A percentile compares a stretch with the other conserved stretches of the same genome.
These are phyloP conservation scores for Adoxophyes honmai DNA, from an alignment of 1,140 invertebrate species.

Conservation along the genomic window DNA sequence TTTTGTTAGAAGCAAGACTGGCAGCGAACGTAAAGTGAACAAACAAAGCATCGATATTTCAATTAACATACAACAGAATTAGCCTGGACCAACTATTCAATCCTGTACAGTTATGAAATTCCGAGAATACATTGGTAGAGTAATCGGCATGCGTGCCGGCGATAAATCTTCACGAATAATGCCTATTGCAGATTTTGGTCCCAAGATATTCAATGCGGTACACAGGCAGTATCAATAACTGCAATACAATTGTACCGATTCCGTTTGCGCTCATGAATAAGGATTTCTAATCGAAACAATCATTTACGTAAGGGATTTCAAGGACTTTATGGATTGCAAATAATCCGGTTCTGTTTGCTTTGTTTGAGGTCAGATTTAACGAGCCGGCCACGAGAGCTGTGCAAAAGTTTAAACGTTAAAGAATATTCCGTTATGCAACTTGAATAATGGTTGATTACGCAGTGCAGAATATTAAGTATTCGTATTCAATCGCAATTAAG, in stretches of 20 bases:
- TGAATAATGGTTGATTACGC: no score
- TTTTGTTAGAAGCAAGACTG: no score
- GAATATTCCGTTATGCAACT: no score
- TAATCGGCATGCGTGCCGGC: conserved; percentile 23
- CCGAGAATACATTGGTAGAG: background rate
- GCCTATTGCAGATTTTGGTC: conserved; percentile 25
- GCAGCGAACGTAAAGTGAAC: background rate
- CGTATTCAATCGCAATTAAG: no score
- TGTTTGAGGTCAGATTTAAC: no score
- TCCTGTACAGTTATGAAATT: background rate
- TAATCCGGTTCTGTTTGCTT: background rate
- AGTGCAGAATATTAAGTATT: no score
- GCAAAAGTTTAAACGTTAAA: no score
- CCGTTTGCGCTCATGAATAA: conserved; percentile 8
- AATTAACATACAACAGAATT: background rate
- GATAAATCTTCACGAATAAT: conserved; percentile 28
- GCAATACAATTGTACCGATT: conserved; percentile 5
- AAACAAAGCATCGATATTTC: background rate
- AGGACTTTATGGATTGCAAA: background rate
- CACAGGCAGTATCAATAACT: conserved; percentile 8
- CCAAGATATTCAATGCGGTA: conserved; percentile 24
- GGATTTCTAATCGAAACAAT: background rate
- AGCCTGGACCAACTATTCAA: conserved; percentile 1
- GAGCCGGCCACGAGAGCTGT: no score
- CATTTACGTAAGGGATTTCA: background rate